Evolutionary conservation across 1,140 invertebrate genomes (phyloP).

Genomic region (Vanessa atalanta): DNA sequence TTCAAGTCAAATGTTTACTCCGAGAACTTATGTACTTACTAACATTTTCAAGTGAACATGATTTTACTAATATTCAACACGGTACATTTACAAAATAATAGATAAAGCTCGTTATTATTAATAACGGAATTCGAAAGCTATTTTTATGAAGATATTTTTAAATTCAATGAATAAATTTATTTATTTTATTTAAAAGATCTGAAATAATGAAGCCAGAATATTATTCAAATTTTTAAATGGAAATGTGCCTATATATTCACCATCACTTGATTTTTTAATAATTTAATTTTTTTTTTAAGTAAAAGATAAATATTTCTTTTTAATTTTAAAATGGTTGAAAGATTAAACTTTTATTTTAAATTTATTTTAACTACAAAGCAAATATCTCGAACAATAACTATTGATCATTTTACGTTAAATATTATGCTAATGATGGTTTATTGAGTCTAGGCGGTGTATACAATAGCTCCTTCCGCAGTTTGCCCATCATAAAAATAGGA

Average conservation of each 20-base stretch:
- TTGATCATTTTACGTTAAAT: constrained; percentile 10
- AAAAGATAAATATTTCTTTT: too few species aligned
- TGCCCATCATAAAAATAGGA: constrained; percentile 54
- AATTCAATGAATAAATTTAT: too few species aligned
- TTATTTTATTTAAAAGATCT: too few species aligned
- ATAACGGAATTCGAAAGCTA: neutral
- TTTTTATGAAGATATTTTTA: too few species aligned
- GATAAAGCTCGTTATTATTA: neutral
- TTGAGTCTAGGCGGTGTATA: constrained; percentile 19
- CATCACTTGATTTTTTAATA: too few species aligned
- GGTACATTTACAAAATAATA: neutral
- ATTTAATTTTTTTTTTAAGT: too few species aligned
- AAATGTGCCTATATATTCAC: too few species aligned
- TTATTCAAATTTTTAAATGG: too few species aligned
- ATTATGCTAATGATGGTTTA: constrained; percentile 17
- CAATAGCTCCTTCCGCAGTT: constrained; percentile 35
- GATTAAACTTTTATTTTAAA: neutral
- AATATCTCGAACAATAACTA: neutral
- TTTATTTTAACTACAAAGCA: neutral
- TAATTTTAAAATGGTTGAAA: too few species aligned
- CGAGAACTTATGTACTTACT: constrained; percentile 7
- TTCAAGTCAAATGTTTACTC: constrained; percentile 47
- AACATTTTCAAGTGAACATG: constrained; percentile 23
- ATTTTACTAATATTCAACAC: constrained; percentile 15
- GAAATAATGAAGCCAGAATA: too few species aligned